Conservation (phyloP, 2,113 vertebrate species). For the Heptranchias perlo region DNA sequence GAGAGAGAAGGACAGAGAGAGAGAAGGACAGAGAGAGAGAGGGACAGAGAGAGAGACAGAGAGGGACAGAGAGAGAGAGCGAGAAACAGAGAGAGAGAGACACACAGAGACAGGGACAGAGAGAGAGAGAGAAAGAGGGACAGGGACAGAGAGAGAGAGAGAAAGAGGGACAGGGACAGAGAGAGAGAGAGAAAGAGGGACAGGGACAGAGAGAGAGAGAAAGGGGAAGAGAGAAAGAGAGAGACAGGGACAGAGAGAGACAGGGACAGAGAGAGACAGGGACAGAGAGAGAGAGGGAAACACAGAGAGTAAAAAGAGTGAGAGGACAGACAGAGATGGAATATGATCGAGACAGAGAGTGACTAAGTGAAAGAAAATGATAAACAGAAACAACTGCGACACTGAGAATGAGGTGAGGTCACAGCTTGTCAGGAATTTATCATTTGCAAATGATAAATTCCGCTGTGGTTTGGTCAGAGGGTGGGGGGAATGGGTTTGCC, state of each 20-base stretch:
- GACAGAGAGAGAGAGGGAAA: slow-evolving; percentile 34
- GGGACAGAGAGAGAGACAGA: neutral
- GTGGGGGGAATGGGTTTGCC: neutral
- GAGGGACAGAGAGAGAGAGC: neutral
- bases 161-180: neutral
- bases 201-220: neutral
- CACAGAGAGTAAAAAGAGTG: neutral
- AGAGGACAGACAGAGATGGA: neutral
- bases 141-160: too few relatives aligned
- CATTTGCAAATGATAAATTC: neutral
- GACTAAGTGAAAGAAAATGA: neutral
- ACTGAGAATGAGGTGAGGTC: neutral
- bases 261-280: neutral
- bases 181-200: neutral
- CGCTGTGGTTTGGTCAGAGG: too few relatives aligned
- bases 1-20: neutral
- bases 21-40: slow-evolving; percentile 28
- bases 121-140: neutral
- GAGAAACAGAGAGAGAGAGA: neutral
- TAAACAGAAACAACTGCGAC: neutral
- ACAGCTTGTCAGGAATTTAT: neutral
- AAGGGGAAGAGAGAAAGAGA: slow-evolving; percentile 2
- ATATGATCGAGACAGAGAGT: neutral
- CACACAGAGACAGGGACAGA: slow-evolving; percentile 35
- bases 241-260: neutral